Base-by-base conservation (phyloP, 2,888 invertebrate species). In the Agrypnus murinus region DNA sequence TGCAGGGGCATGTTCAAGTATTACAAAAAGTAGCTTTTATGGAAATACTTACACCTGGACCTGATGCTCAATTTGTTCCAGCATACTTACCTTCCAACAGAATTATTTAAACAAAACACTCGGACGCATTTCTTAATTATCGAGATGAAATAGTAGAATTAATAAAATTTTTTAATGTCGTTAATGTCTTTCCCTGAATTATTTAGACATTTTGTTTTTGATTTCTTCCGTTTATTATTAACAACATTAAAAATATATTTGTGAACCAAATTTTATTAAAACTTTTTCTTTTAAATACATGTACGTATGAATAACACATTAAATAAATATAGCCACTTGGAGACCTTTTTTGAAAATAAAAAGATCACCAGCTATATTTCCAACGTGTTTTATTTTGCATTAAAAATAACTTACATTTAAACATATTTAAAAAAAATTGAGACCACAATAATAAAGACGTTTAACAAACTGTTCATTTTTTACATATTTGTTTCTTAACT, bases 281-380 rank as follows among this genome's bases (percentile, higher is more conserved):
- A 71, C 70, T 70, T 69, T 63, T 25, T 25, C 25, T 25, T 69
- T 65, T 48, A 59, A 82, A 82, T 84, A 84, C 84, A 84, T 80
- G 83, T 84, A 83, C 79, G 82, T 82, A 83, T 81, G 80, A 81
- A 81, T 82, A 84, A 84, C 83, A 84, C 83, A 82, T 80, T 77
- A 78, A 81, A 82, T 75, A 80, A 83, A 81, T 81, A 80, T 78
- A 82, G 81, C 77, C 74, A 75, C 74, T 73, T 63, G 74, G 71
- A 71, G 77, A 80, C 79, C 81, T 81, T 81, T 78, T 83, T 25
- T 25, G 2, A 25, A 25, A 80, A 43, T 12, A 83, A 84, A 82
- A 83, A 84, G 84, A 83, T 80, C 80, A 74, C 74, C 75, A 75
- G 75, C 77, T 65, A 75, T 76, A 73, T 74, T 72, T 65, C 71